phyloP scores from a whole-genome alignment of 2,113 vertebrate genomes.

The Daphoenositta chrysoptera region DNA sequence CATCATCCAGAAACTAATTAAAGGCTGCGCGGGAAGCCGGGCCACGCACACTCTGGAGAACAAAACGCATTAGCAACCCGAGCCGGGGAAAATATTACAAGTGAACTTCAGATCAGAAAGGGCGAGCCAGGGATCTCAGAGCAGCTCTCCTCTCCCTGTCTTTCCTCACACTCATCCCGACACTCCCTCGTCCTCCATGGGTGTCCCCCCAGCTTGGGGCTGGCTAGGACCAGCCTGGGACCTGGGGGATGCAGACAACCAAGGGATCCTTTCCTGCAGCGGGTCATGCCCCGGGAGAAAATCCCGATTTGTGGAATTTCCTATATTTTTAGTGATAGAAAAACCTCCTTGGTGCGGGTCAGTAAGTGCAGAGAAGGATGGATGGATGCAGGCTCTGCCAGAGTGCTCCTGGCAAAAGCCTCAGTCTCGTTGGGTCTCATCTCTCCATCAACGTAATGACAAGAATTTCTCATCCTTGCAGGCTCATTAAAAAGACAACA shows the following conservation, averaged over 20 bases:
- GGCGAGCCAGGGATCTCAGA: constrained; percentile 64
- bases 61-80: constrained; percentile 71
- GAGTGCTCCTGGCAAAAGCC: not conserved
- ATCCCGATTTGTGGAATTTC: not conserved
- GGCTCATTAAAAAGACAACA: not conserved
- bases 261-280: not conserved
- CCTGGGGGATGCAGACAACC: not conserved
- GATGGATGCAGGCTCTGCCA: not conserved
- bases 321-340: not conserved
- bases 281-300: not conserved
- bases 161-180: not conserved
- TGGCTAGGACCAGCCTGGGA: not conserved
- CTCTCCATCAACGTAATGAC: not conserved
- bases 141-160: not conserved
- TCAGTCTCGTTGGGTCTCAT: not conserved
- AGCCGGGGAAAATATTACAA: constrained; percentile 67
- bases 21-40: constrained; percentile 71
- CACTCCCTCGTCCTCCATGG: accelerated
- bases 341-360: not conserved
- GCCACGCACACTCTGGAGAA: constrained; percentile 68
- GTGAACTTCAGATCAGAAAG: constrained; percentile 73
- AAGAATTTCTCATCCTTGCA: not conserved
- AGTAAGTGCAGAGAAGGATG: not conserved
- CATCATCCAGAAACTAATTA: constrained; percentile 82
- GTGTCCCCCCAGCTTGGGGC: not conserved